Evolutionary conservation across 1,140 invertebrate species (phyloP), one percentile per base, ranked within the genome.

Genomic region (Drosophila tani): DNA sequence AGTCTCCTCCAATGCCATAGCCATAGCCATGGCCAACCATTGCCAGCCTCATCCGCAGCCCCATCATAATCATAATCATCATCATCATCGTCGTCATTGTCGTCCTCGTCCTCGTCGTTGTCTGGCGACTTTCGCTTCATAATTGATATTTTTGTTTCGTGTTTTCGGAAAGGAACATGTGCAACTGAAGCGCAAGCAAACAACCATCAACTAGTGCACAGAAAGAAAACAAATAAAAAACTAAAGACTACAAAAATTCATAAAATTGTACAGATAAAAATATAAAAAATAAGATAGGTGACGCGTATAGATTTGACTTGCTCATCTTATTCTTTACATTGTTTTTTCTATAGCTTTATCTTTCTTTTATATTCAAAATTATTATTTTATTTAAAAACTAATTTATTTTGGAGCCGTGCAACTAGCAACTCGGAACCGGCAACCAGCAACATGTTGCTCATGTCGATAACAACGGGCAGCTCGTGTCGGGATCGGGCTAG

Each of bases 141-240:
- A 88, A 88, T 88, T 88, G 85, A 88, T 88, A 88, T 88, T 88
- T 88, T 90, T 87, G 84, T 87, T 88, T 86, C 66, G 66, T 79
- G 75, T 76, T 75, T 74, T 65, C 35, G 78, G 53, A 4, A 60
- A 49, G 41, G 53, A 65, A 74, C 77, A 66, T 64, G 77, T 75
- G 70, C 78, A 70, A 63, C 74, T 63, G 43, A 58, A 79, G 49
- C 58, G 55, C 69, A 73, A 59, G 67, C 67, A 73, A 73, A 70
- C 67, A 70, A 56, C 66, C 27, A 58, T 21, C 71, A 71, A 73
- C 69, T n/a, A 38, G 69, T 40, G 32, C 53, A 55, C 32, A 11
- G 17, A 0, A 7, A 21, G 15, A 55, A 55, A 38, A 15, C 3
- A 19, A 6, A 0, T n/a, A 27, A n/a, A n/a, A 9, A 2, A 4